Evolutionary conservation across 2,797 vertebrate genomes (phyloP), one percentile per base, ranked within the genome.

Genomic region (Rhabdophis nuchalis): DNA sequence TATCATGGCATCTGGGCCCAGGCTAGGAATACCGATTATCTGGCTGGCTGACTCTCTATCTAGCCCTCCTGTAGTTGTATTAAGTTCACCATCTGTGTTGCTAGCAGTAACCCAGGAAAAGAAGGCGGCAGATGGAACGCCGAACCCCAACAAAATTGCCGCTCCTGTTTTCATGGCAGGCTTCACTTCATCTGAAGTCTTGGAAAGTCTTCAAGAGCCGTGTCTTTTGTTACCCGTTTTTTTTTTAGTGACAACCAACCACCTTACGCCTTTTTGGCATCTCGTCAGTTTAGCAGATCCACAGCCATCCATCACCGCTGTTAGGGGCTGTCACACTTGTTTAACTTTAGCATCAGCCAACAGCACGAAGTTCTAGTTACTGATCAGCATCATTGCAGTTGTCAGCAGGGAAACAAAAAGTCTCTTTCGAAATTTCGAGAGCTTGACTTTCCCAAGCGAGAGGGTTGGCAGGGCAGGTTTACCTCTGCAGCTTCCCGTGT

Each of bases 281-380:
- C 97, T 96, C 97, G 96, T 97, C 96, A 97, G 95, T 95, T 97
- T 94, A 94, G 97, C 61, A 4, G 95, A 95, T 95, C 93, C 91
- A 91, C 95, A 96, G 95, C 89, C 94, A 97, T 98, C 97, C 95
- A 97, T 98, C 97, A 97, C 94, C 86, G 94, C 95, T 96, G 94
- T 93, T 94, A 91, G 90, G 90, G 96, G 96, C 97, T 97, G 97
- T 97, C 97, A 97, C 93, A 96, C 0, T 0, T 89, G 52, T 94
- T 98, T 97, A 97, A 96, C 94, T 96, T 97, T 96, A 97, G 95
- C 94, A 95, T 94, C 96, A 96, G 95, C 95, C 96, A 96, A 95
- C 92, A 95, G 93, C 92, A 94, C 95, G 93, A 94, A 96, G 94
- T 92, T 94, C 95, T 96, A 96, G 94, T 96, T 97, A 96, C 95